Conservation (phyloP, 2,113 vertebrate genomes). For the Cololabis saira region DNA sequence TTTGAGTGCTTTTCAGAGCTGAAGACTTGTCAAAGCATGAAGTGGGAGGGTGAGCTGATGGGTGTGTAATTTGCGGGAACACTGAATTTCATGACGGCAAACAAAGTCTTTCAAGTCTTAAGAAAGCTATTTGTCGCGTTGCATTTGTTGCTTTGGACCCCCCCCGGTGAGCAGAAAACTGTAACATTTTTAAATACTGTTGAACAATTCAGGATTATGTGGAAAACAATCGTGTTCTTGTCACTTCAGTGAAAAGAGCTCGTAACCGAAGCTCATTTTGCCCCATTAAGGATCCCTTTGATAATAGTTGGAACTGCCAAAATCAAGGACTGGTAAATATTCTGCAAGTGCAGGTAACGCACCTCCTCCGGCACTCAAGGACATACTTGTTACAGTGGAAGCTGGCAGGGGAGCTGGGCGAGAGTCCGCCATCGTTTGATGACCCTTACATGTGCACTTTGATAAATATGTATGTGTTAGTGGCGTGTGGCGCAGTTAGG, state of each 20-base stretch:
- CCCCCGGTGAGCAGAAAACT: background rate
- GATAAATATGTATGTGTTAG: slow-evolving; percentile 68
- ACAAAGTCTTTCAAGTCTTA: slow-evolving; percentile 17
- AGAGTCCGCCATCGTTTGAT: slow-evolving; percentile 33
- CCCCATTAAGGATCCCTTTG: slow-evolving; percentile 56
- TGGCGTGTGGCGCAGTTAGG: slow-evolving; percentile 28
- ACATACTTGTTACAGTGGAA: slow-evolving; percentile 19
- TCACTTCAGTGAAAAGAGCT: slow-evolving; percentile 2
- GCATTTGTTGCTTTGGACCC: background rate
- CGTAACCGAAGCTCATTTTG: slow-evolving; percentile 37
- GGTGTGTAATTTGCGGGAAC: slow-evolving; percentile 63
- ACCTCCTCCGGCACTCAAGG: slow-evolving; percentile 60
- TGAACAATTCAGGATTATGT: slow-evolving; percentile 30
- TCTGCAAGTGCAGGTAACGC: slow-evolving; percentile 51
- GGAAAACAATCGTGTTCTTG: slow-evolving; percentile 9
- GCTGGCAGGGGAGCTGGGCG: slow-evolving; percentile 20
- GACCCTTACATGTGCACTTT: slow-evolving; percentile 47
- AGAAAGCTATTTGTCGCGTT: slow-evolving; percentile 8
- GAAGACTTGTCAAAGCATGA: slow-evolving; percentile 69
- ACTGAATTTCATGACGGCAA: slow-evolving; percentile 31
- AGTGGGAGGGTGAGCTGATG: slow-evolving; percentile 69
- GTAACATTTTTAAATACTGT: slow-evolving; percentile 27
- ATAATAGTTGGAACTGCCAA: slow-evolving; percentile 53
- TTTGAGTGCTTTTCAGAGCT: slow-evolving; percentile 68
- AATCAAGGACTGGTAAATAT: slow-evolving; percentile 48